phyloP scores from a whole-genome alignment of 2,888 invertebrate species.

The Nemoura dubitans region DNA sequence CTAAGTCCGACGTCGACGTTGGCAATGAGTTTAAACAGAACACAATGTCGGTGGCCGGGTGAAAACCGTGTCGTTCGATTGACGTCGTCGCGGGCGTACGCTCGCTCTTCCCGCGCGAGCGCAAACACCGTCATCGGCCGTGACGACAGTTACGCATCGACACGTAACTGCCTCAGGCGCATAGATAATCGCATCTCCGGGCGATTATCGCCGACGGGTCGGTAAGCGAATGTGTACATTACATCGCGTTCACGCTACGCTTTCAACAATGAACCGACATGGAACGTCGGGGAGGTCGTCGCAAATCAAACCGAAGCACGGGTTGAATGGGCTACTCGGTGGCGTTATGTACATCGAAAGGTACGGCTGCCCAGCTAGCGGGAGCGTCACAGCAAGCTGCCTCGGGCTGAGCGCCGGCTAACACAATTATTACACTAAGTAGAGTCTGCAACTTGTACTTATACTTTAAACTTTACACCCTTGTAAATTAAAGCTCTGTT shows the following conservation, averaged over 20 bases:
- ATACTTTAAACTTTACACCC: neutral
- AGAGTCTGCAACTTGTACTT: constrained; percentile 35
- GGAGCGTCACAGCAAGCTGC: neutral
- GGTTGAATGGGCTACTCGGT: neutral
- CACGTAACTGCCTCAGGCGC: no score
- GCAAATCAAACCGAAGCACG: neutral
- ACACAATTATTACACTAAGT: constrained; percentile 46
- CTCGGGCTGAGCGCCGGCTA: constrained; percentile 39
- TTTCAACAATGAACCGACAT: neutral
- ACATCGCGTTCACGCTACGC: no score
- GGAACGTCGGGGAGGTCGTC: neutral
- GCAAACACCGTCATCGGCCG: no score
- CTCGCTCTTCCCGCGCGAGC: no score
- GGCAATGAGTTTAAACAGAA: neutral
- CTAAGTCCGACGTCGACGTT: neutral
- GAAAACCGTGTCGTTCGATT: neutral
- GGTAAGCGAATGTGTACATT: no score
- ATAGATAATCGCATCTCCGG: no score
- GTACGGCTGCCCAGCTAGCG: neutral
- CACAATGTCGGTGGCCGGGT: constrained; percentile 38
- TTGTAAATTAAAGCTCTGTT: constrained; percentile 46
- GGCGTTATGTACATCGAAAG: neutral
- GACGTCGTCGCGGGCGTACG: neutral
- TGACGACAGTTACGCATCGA: no score
- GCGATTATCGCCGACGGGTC: no score